A percentile compares a stretch with the other conserved stretches of the same genome.
Evolutionary conservation across 2,797 vertebrate species (phyloP).

Genomic region (Limnodromus scolopaceus): DNA sequence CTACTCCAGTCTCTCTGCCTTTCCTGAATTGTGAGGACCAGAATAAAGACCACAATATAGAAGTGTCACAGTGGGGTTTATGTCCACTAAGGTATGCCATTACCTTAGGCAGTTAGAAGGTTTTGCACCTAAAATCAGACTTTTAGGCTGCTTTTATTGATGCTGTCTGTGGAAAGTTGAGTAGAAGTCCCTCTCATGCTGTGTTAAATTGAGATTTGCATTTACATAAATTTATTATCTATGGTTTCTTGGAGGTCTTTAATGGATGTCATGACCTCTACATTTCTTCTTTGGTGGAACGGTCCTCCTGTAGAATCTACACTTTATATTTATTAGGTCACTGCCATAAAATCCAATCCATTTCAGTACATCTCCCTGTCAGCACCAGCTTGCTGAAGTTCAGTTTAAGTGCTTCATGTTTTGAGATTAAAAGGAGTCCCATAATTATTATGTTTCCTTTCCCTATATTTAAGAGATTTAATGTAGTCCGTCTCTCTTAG

Average conservation of each 20-base stretch:
- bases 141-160: accelerated
- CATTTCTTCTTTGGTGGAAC: background rate
- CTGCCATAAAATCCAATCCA: background rate
- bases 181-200: background rate
- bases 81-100: background rate
- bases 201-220: background rate
- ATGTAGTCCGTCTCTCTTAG: background rate
- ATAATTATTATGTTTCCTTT: background rate
- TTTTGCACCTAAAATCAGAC: background rate
- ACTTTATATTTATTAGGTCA: background rate
- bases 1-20: background rate
- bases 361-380: background rate
- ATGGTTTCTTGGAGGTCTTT: background rate
- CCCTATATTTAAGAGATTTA: background rate
- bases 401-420: background rate
- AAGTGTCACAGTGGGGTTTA: background rate
- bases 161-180: background rate
- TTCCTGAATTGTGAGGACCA: background rate
- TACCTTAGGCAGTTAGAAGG: background rate
- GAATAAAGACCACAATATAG: background rate
- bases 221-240: background rate
- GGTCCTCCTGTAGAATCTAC: background rate
- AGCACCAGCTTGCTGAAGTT: background rate
- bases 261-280: background rate
- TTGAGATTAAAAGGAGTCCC: background rate